phyloP scores from a whole-genome alignment of 2,888 invertebrate species.

The Papilio demoleus region DNA sequence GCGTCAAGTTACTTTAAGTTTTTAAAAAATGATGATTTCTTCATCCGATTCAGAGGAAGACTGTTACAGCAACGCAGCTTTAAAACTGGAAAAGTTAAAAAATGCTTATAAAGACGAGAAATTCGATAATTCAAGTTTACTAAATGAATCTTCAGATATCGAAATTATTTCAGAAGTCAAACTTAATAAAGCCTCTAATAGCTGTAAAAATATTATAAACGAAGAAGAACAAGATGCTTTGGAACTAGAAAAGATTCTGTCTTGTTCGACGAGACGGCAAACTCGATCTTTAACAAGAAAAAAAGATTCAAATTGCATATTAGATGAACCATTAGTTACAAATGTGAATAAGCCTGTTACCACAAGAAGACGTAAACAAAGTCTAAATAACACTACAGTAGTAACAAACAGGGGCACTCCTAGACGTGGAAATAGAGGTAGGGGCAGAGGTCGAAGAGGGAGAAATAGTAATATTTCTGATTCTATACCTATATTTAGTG shows the following conservation, averaged over 20 bases:
- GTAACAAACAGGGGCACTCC: background rate
- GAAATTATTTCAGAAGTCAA: conserved; percentile 26
- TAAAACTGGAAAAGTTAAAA: conserved; percentile 61
- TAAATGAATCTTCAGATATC: conserved; percentile 47
- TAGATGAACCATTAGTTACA: background rate
- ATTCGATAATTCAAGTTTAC: conserved; percentile 48
- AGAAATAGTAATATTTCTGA: conserved; percentile 17
- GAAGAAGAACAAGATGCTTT: conserved; percentile 11
- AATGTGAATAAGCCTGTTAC: background rate
- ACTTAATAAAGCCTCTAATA: conserved; percentile 9
- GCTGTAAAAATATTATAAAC: background rate
- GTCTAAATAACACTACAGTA: conserved; percentile 34
- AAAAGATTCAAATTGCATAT: background rate
- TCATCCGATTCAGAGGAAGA: conserved; percentile 77
- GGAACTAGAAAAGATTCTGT: conserved; percentile 20
- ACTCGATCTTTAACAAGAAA: conserved; percentile 29
- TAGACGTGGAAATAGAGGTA: conserved; percentile 20
- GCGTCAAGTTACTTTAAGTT: background rate
- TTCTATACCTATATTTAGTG: conserved; percentile 55
- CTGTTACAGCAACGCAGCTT: conserved; percentile 67
- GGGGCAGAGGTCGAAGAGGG: conserved; percentile 42
- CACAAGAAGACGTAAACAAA: conserved; percentile 41
- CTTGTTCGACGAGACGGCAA: conserved; percentile 1
- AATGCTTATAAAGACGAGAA: conserved; percentile 57
- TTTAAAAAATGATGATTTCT: conserved; percentile 43